Base-by-base conservation (phyloP, 1,140 invertebrate species). In the Venturia canescens region DNA sequence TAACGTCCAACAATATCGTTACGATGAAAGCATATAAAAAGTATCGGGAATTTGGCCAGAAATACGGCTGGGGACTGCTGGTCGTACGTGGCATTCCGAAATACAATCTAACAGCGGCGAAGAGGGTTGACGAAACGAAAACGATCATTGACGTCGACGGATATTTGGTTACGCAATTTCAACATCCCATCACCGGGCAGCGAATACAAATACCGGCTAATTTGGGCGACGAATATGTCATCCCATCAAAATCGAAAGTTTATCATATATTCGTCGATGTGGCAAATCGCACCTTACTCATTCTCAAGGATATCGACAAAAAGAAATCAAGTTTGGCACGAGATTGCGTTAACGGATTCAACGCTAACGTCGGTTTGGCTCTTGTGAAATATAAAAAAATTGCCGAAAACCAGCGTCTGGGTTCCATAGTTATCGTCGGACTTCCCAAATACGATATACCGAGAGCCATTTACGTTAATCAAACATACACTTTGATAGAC, bases 141-240 rank as follows among this genome's bases (percentile, higher is more conserved):
- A 38, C 23, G 9, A 74, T 18, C 0, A 53, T 50, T 16, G 21
- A 29, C 13, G 13, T 0, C 9, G 27, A 74, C n/a, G 71, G 71
- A 29, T 15, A 27, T 27, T 1, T 29, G 23, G n/a, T 74, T 13
- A 26, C 53, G 1, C 21, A 76, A 29, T 76, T 76, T 13, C 29
- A 60, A 18, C 72, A 76, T 76, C 72, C 72, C 1, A n/a, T 53
- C 50, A 53, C 50, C 0, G 50, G 18, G n/a, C 50, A 63, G 60
- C 3, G 23, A 26, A 26, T 63, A 6, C 60, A 23, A 23, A 23
- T 63, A 26, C 60, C 60, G 3, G 3, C 11, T 0, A 26, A 63
- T 13, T 4, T 23, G 3, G 60, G 60, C 3, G 60, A 63, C 60
- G 60, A 63, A 26, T 63, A 63, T 26, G 60, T 63, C 13, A 4